phyloP scores from a whole-genome alignment of 2,888 invertebrate species.

The Aethes cnicana region DNA sequence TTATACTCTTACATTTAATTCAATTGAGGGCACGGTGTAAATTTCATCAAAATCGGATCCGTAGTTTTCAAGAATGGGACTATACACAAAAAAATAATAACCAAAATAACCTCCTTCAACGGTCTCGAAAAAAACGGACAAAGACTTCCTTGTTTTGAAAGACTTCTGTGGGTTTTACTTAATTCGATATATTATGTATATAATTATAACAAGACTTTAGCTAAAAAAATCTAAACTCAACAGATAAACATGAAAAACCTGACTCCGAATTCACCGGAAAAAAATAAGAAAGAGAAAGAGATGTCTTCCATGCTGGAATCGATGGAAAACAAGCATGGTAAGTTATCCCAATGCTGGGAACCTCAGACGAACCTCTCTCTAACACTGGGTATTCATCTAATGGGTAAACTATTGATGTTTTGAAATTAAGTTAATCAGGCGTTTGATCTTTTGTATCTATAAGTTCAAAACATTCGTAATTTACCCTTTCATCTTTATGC shows the following conservation, averaged over 20 bases:
- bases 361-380: constrained; percentile 8
- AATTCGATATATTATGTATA: no score
- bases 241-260: constrained; percentile 84
- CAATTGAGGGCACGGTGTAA: no score
- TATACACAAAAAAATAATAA: no score
- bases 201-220: no score
- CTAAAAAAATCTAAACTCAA: constrained; percentile 35
- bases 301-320: constrained; percentile 88
- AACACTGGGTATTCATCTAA: constrained; percentile 42
- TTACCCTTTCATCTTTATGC: constrained; percentile 81
- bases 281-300: constrained; percentile 87
- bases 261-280: constrained; percentile 83
- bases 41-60: no score
- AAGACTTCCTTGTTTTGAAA: no score
- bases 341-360: constrained; percentile 48
- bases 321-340: constrained; percentile 93
- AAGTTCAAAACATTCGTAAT: constrained; percentile 79
- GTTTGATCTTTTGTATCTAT: constrained; percentile 38
- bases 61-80: no score
- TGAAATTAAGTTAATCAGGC: constrained; percentile 46
- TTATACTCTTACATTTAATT: no score
- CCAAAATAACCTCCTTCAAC: no score
- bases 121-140: no score
- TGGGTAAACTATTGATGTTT: constrained; percentile 84
- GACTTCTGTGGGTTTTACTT: no score